A percentile compares a stretch with the other conserved stretches of the same genome.
Conservation (phyloP, 37 sponge, comb jelly and placozoan species). For the Aplysina aerophoba region DNA sequence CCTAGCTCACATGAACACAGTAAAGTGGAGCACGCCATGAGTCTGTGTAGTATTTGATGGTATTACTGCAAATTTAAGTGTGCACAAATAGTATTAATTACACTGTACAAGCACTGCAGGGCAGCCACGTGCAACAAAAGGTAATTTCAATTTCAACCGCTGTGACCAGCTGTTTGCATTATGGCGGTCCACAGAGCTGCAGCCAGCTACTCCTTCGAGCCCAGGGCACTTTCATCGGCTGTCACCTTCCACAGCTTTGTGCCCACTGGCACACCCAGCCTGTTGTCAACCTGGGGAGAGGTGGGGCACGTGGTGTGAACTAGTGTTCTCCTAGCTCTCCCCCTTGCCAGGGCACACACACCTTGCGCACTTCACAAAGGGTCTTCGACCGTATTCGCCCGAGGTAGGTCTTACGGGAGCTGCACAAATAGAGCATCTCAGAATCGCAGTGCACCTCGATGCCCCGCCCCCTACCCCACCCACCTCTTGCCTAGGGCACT, state of each 20-base stretch:
- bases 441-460: background rate
- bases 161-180: too few species aligned
- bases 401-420: background rate
- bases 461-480: background rate
- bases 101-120: too few species aligned
- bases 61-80: too few species aligned
- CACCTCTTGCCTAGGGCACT: conserved; percentile 28
- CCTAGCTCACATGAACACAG: too few species aligned
- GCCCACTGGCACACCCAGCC: background rate
- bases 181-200: too few species aligned
- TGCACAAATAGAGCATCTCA: background rate
- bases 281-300: conserved; percentile 4
- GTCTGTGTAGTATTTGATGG: too few species aligned
- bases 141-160: too few species aligned
- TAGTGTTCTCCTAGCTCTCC: background rate
- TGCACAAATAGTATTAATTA: too few species aligned
- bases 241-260: background rate
- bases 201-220: background rate
- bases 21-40: too few species aligned
- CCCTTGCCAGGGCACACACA: background rate
- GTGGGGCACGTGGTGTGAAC: background rate
- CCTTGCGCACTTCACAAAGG: conserved; percentile 22
- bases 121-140: too few species aligned
- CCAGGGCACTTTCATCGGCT: background rate
- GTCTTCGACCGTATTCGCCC: background rate